Evolutionary conservation across 2,888 invertebrate species (phyloP).

Genomic region (Philonicus albiceps): DNA sequence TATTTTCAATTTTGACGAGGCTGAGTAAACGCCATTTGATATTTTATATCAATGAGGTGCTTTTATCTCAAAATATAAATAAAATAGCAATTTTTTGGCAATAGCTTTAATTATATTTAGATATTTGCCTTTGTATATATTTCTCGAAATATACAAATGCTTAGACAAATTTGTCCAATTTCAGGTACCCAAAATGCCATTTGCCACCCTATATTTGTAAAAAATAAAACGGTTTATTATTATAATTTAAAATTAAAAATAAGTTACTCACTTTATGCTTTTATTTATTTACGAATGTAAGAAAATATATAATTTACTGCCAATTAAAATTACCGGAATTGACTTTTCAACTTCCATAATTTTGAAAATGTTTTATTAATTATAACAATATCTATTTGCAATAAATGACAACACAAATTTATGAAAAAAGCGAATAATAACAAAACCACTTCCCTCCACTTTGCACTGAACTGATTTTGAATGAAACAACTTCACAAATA

Average conservation of each 20-base stretch:
- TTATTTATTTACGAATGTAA: background rate
- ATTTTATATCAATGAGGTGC: background rate
- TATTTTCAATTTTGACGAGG: background rate
- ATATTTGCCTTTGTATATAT: background rate
- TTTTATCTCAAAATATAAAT: background rate
- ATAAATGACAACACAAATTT: background rate
- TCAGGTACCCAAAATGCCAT: background rate
- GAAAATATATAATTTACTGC: background rate
- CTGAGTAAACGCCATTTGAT: background rate
- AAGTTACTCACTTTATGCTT: background rate
- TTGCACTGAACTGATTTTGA: background rate
- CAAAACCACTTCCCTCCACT: background rate
- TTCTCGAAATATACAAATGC: background rate
- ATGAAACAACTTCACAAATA: background rate
- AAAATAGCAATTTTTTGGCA: background rate
- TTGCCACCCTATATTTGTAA: background rate
- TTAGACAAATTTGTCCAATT: background rate
- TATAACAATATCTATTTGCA: background rate
- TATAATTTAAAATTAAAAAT: no score
- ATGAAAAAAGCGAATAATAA: background rate
- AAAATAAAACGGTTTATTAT: background rate
- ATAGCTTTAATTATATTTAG: background rate
- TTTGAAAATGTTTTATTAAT: background rate
- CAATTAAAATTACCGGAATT: background rate
- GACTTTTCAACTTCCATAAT: background rate